Conservation (phyloP, 2,113 vertebrate species). For the Tylochromis polylepis region DNA sequence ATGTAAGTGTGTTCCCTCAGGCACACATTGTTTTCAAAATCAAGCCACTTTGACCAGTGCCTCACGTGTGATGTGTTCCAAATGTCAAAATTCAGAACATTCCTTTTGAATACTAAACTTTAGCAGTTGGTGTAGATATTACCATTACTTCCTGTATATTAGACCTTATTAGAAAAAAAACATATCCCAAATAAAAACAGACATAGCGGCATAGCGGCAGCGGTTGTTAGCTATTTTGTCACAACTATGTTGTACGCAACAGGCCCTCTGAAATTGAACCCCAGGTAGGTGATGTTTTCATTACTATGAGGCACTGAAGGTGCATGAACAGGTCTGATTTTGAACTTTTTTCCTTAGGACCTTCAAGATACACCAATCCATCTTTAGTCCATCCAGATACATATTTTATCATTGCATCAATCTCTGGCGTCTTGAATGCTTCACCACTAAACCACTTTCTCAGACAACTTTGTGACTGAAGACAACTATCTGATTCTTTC, state of each 20-base stretch:
- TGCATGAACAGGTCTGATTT: conserved; percentile 54
- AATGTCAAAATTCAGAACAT: too few relatives aligned
- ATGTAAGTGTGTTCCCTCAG: too few relatives aligned
- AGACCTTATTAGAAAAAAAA: too few relatives aligned
- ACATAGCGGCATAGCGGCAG: too few relatives aligned
- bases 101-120: too few relatives aligned
- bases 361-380: conserved; percentile 69
- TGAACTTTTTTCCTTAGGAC: conserved; percentile 47
- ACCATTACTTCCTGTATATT: too few relatives aligned
- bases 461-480: conserved; percentile 49
- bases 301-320: conserved; percentile 71
- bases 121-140: too few relatives aligned
- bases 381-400: conserved; percentile 79
- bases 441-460: conserved; percentile 74
- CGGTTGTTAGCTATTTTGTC: not conserved
- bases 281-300: conserved; percentile 69
- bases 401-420: conserved; percentile 55
- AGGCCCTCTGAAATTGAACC: conserved; percentile 59
- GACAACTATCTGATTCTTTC: conserved; percentile 52
- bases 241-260: conserved; percentile 65
- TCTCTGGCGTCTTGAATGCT: conserved; percentile 58
- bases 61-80: too few relatives aligned
- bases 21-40: too few relatives aligned
- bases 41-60: too few relatives aligned
- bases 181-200: not conserved